Percentiles rank a stretch among this genome's conserved stretches.
phyloP scores from a whole-genome alignment of 2,888 invertebrate genomes.

The Tipula lateralis region DNA sequence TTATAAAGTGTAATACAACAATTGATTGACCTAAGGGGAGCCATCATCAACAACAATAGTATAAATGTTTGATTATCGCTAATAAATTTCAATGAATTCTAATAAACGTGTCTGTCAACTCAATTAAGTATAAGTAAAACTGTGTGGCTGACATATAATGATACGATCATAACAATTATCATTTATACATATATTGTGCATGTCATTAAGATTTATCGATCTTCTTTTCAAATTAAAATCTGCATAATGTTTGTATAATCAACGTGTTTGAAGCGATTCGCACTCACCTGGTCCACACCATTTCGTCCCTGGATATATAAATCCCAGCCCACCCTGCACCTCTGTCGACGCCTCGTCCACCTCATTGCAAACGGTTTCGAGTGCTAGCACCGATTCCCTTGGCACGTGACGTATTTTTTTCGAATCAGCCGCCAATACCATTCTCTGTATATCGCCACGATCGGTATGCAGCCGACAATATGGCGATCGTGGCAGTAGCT shows the following conservation, averaged over 20 bases:
- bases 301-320: slow-evolving; percentile 65
- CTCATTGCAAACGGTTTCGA: slow-evolving; percentile 55
- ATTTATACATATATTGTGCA: not conserved
- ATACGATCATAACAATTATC: not conserved
- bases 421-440: slow-evolving; percentile 56
- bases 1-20: not conserved
- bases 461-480: slow-evolving; percentile 50
- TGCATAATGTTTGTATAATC: too few species aligned
- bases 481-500: slow-evolving; percentile 56
- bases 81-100: not conserved
- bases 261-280: too few species aligned
- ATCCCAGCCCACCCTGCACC: slow-evolving; percentile 50
- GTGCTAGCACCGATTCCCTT: slow-evolving; percentile 55
- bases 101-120: not conserved
- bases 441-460: slow-evolving; percentile 57
- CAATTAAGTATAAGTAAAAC: not conserved
- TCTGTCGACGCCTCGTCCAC: slow-evolving; percentile 41
- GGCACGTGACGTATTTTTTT: slow-evolving; percentile 57
- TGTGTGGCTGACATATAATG: too few species aligned
- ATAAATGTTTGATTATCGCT: not conserved
- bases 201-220: not conserved
- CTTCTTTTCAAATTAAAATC: not conserved
- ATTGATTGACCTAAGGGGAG: not conserved
- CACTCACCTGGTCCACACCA: slow-evolving; percentile 70
- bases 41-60: not conserved